Percentiles rank a stretch among this genome's conserved stretches.
These are phyloP conservation scores for Embidobia sp. DNA, from an alignment of 2,888 invertebrate species.

Conservation along the genomic window DNA sequence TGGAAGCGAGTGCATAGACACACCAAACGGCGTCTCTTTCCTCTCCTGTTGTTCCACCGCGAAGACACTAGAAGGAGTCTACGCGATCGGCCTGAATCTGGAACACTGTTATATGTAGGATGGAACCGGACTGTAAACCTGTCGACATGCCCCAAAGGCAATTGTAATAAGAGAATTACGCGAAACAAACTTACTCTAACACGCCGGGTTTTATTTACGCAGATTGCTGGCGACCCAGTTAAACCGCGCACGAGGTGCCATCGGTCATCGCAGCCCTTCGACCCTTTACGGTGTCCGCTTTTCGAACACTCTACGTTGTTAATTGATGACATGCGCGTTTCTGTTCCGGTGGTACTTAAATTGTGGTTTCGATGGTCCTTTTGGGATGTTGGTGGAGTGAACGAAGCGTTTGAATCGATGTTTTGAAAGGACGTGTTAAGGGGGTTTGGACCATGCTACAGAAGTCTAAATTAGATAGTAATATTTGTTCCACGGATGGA, in stretches of 20 bases:
- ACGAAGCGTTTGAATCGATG: too few species aligned
- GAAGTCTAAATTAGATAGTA: too few species aligned
- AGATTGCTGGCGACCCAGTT: slow-evolving; percentile 27
- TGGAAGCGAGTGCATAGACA: slow-evolving; percentile 65
- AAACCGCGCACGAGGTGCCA: neutral
- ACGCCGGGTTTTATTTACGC: slow-evolving; percentile 19
- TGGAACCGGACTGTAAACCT: slow-evolving; percentile 67
- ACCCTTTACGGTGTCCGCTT: neutral
- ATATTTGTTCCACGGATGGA: too few species aligned
- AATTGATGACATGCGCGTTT: too few species aligned
- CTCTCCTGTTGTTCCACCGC: slow-evolving; percentile 54
- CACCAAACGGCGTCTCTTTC: slow-evolving; percentile 58
- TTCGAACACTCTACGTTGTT: too few species aligned
- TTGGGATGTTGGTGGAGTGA: too few species aligned
- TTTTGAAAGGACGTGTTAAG: too few species aligned
- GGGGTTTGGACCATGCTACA: too few species aligned
- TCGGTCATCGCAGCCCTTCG: neutral
- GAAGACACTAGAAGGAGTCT: slow-evolving; percentile 62
- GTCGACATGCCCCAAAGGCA: slow-evolving; percentile 66
- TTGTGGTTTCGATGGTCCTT: too few species aligned
- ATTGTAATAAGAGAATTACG: slow-evolving; percentile 61
- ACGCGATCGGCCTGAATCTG: slow-evolving; percentile 67
- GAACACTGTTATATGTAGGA: slow-evolving; percentile 72
- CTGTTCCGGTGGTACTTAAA: too few species aligned
- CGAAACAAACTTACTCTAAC: slow-evolving; percentile 46